Base-by-base conservation (phyloP, 2,888 invertebrate genomes). In the Sepioteuthis lessoniana region DNA sequence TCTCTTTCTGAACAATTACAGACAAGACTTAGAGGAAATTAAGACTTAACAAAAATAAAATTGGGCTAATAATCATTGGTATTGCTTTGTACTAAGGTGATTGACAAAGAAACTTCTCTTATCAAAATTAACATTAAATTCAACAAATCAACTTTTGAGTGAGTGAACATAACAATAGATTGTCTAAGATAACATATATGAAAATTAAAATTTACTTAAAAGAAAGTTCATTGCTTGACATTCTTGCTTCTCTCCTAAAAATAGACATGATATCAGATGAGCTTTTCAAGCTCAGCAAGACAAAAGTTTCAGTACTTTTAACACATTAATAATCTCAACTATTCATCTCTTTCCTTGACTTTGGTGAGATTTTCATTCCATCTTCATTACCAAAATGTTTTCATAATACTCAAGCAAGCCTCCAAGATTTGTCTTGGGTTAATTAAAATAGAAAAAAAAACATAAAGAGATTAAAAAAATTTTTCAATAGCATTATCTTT, bases 401-500 rank as follows among this genome's bases (percentile, higher is more conserved):
- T 76, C 35, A n/a, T 76, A 76, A 76, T 76, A 76, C 19, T 3
- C n/a, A 76, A 35, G 19, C 35, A 13, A 55, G 21, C 55, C 55
- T 55, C 5, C 25, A 55, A 76, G 35, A 35, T 76, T 76, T 76
- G n/a, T 76, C 76, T 76, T 10, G 1, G 76, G 19, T 16, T 76
- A 76, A 76, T 76, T 76, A 35, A 76, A 76, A 55, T 55, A 25
- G 55, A 35, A 76, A 60, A 35, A 16, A 0, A 21, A 76, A 55
- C 21, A 55, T 5, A 21, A 55, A 25, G 28, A 55, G 21, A 25
- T 28, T 28, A 19, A 19, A 55, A 55, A 55, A n/a, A 35, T 13
- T n/a, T 76, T 76, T 76, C 76, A 76, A 76, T n/a, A 35, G 76
- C 76, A 76, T 76, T 76, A 76, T 76, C 76, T n/a, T 76, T 76